Evolutionary conservation across 1,140 invertebrate species (phyloP).

Genomic region (Archivesica marissinica): DNA sequence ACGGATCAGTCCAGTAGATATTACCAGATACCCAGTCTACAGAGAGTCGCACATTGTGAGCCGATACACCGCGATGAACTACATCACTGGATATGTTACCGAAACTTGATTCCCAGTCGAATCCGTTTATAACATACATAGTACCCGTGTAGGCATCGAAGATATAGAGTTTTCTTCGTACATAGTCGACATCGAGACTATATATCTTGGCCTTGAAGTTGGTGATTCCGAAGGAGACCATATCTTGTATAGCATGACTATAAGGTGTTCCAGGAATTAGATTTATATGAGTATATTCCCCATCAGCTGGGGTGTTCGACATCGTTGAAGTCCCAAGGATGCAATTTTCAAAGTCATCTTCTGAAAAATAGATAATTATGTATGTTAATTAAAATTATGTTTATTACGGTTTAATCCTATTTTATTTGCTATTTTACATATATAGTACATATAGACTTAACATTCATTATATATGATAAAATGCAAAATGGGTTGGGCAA

Average conservation of each 20-base stretch:
- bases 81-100: neutral
- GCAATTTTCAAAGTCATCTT: neutral
- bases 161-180: neutral
- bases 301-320: neutral
- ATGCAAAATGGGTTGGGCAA: too few species aligned
- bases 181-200: neutral
- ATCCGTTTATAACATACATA: neutral
- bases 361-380: too few species aligned
- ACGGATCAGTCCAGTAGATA: constrained; percentile 47
- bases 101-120: neutral
- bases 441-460: too few species aligned
- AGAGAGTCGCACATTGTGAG: neutral
- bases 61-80: neutral
- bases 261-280: neutral
- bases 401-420: too few species aligned
- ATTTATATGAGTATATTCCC: neutral
- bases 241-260: neutral
- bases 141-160: neutral
- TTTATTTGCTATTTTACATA: too few species aligned
- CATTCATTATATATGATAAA: too few species aligned
- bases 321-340: neutral
- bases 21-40: constrained; percentile 35
- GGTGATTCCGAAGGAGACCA: neutral
- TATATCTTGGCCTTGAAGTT: neutral
- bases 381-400: too few species aligned